Evolutionary conservation across 2,888 invertebrate species (phyloP).

Genomic region (Smittia sp.): DNA sequence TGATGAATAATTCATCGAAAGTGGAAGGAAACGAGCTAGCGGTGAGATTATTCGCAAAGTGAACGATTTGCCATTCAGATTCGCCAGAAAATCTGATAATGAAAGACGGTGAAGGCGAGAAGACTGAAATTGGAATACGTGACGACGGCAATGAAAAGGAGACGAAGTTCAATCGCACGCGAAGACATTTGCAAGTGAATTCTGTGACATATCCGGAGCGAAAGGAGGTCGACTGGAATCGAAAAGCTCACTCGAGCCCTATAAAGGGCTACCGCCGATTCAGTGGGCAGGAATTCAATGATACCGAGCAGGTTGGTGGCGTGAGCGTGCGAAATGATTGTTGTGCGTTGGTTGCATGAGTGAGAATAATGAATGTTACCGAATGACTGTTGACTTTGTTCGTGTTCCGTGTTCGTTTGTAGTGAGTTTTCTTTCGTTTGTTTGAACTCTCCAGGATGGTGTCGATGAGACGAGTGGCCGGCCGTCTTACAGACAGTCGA

Average conservation of each 20-base stretch:
- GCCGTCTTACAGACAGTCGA: neutral
- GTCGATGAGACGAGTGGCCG: neutral
- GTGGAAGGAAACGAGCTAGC: neutral
- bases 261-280: conserved; percentile 8
- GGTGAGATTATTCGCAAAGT: no score
- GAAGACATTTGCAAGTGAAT: conserved; percentile 8
- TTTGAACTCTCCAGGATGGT: neutral
- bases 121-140: neutral
- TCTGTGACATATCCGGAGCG: conserved; percentile 13
- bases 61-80: neutral
- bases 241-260: conserved; percentile 37
- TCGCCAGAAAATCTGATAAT: neutral
- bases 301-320: neutral
- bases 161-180: neutral
- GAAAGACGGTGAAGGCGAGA: neutral
- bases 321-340: neutral
- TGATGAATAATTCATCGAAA: neutral
- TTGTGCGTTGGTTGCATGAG: neutral
- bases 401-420: no score
- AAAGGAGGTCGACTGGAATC: neutral
- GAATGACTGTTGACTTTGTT: neutral
- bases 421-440: neutral
- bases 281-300: neutral
- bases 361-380: neutral
- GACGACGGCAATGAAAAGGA: neutral